Percentiles rank a stretch among this genome's conserved stretches.
Conservation (phyloP, 2,888 invertebrate genomes). For the Pyrrhosoma nymphula region DNA sequence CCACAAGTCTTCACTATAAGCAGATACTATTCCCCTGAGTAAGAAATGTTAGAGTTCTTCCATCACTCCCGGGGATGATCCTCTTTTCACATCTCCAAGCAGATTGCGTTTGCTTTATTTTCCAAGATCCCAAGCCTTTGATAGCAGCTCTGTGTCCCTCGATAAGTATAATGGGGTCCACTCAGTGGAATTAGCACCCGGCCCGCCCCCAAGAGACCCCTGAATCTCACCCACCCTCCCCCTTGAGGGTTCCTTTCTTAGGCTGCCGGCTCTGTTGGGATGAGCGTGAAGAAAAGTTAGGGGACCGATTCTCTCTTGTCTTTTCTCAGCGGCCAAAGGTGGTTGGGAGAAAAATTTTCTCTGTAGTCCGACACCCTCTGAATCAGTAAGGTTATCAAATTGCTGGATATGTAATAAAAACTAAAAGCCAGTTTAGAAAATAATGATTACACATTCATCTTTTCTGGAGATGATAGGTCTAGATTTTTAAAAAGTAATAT, state of each 20-base stretch:
- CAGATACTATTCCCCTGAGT: no score
- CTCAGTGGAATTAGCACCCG: background rate
- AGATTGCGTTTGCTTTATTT: background rate
- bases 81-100: background rate
- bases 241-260: background rate
- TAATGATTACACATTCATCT: no score
- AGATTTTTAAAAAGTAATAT: no score
- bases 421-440: no score
- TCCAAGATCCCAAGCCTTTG: background rate
- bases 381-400: no score
- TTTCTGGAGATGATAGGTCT: no score
- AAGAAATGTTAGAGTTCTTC: no score
- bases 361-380: no score
- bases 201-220: background rate
- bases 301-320: background rate
- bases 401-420: no score
- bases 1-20: no score
- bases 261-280: background rate
- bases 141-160: background rate
- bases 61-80: background rate
- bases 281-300: background rate
- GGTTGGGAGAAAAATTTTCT: background rate
- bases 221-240: background rate
- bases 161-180: background rate
- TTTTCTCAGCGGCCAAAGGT: background rate